Conservation (phyloP, 2,888 invertebrate species). For the Leucania comma region DNA sequence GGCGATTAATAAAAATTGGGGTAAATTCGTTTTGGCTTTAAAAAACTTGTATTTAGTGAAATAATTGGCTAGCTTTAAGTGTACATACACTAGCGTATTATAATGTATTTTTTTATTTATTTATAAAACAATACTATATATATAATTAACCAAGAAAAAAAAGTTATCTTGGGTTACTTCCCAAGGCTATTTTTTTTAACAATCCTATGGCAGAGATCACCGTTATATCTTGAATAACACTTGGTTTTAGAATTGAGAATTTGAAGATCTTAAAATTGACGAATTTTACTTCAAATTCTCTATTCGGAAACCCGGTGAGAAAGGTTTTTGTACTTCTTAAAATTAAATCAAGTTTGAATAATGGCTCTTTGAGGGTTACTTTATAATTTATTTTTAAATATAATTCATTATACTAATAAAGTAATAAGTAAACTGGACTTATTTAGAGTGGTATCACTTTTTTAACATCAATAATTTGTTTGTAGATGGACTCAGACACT, state of each 20-base stretch:
- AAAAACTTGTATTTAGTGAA: conserved; percentile 1
- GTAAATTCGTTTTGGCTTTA: conserved; percentile 43
- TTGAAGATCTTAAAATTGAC: background rate
- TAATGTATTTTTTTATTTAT: background rate
- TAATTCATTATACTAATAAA: conserved; percentile 18
- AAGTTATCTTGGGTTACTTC: background rate
- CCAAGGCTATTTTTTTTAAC: background rate
- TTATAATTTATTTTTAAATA: background rate
- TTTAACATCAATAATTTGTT: conserved; percentile 65
- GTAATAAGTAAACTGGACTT: background rate
- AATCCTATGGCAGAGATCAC: background rate
- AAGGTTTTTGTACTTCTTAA: background rate
- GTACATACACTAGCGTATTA: conserved; percentile 24
- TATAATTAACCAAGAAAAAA: conserved; percentile 9
- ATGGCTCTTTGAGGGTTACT: too few species aligned
- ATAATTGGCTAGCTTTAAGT: conserved; percentile 18
- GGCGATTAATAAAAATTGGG: conserved; percentile 20
- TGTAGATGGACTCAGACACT: conserved; percentile 59
- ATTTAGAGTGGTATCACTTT: conserved; percentile 31
- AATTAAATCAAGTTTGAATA: conserved; percentile 4
- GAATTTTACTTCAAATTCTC: background rate
- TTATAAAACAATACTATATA: background rate
- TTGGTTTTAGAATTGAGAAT: background rate
- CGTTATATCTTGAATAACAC: background rate
- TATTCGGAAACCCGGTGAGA: background rate